These are phyloP conservation scores for Syrmaticus mikado DNA, from an alignment of 2,113 vertebrate genomes.

Conservation along the genomic window DNA sequence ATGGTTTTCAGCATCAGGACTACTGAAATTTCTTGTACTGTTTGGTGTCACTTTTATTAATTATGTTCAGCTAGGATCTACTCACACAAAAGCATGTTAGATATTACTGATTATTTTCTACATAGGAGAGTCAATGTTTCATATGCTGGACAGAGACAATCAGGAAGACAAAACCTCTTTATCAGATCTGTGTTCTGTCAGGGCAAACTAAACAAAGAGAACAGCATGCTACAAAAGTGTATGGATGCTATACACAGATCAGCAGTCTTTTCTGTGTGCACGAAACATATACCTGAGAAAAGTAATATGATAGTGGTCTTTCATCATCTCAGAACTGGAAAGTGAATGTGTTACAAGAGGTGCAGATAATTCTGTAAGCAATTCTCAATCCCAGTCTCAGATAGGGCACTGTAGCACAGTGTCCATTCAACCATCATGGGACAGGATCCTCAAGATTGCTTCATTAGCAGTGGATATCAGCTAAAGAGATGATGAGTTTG, in stretches of 20 bases:
- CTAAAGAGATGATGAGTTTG: rapidly evolving
- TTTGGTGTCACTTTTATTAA: not conserved
- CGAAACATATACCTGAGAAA: not conserved
- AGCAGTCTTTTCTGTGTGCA: not conserved
- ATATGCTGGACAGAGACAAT: not conserved
- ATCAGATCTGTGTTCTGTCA: rapidly evolving
- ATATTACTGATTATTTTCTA: not conserved
- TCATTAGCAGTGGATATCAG: rapidly evolving
- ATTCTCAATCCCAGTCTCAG: not conserved
- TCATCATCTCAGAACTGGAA: not conserved
- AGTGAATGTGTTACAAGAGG: too few species aligned
- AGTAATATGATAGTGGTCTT: rapidly evolving
- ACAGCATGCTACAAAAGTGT: not conserved
- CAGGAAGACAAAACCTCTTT: not conserved
- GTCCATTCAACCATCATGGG: rapidly evolving
- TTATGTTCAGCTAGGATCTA: not conserved
- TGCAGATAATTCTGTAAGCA: not conserved
- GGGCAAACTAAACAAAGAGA: not conserved
- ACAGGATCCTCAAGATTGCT: not conserved
- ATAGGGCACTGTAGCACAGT: rapidly evolving
- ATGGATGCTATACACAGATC: not conserved
- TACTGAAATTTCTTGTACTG: not conserved
- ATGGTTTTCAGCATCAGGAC: not conserved
- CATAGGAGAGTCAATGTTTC: rapidly evolving
- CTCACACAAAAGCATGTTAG: not conserved